Percentiles rank a stretch among this genome's conserved stretches.
These are phyloP conservation scores for Netelia inedita DNA, from an alignment of 2,888 invertebrate genomes.

Conservation along the genomic window DNA sequence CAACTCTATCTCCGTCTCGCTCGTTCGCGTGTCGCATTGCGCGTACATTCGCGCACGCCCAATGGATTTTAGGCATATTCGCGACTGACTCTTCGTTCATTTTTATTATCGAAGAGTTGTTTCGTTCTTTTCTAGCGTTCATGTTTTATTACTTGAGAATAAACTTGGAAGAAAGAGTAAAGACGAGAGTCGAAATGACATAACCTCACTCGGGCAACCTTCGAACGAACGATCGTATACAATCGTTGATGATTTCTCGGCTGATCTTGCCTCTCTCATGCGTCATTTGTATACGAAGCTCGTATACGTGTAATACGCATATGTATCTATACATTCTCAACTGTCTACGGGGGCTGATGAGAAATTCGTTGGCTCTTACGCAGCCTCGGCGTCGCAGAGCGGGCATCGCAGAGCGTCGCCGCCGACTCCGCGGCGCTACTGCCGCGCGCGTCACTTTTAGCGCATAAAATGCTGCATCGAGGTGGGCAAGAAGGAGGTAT, in stretches of 20 bases:
- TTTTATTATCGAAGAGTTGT: background rate
- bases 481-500: conserved; percentile 52
- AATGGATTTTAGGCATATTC: conserved; percentile 70
- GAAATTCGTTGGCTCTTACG: conserved; percentile 66
- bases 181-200: background rate
- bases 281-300: conserved; percentile 46
- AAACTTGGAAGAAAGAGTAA: background rate
- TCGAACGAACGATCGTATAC: background rate
- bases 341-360: conserved; percentile 50
- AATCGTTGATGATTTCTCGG: conserved; percentile 16
- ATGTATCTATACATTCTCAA: background rate
- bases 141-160: conserved; percentile 8
- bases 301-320: background rate
- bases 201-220: background rate
- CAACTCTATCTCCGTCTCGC: conserved; percentile 75
- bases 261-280: conserved; percentile 41
- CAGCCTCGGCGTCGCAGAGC: conserved; percentile 67
- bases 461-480: conserved; percentile 76
- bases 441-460: conserved; percentile 77
- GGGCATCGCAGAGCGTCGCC: conserved; percentile 66
- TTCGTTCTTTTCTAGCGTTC: background rate
- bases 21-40: conserved; percentile 83
- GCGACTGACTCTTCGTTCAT: background rate
- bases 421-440: conserved; percentile 57
- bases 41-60: conserved; percentile 83